Evolutionary conservation across 2,888 invertebrate genomes (phyloP).

Genomic region (Nymphalis urticae): DNA sequence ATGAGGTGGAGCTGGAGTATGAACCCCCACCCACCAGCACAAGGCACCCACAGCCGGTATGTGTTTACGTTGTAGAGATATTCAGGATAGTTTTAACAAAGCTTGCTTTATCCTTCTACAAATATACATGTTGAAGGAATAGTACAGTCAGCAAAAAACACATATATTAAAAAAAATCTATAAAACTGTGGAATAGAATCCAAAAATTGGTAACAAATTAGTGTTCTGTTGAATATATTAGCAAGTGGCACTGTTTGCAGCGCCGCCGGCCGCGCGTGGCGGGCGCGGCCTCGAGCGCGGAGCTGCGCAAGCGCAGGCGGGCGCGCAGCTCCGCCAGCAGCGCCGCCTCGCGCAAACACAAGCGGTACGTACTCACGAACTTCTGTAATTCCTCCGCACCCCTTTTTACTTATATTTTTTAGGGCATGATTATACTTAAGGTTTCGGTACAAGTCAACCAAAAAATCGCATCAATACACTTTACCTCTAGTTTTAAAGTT

Average conservation of each 20-base stretch:
- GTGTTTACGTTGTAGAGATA: slow-evolving; percentile 1
- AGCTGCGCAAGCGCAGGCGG: slow-evolving; percentile 42
- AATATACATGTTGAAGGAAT: too few species aligned
- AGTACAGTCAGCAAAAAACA: too few species aligned
- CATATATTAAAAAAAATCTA: too few species aligned
- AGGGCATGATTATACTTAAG: too few species aligned
- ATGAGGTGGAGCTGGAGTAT: slow-evolving; percentile 56
- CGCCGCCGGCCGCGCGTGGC: background rate
- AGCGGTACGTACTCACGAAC: slow-evolving; percentile 31
- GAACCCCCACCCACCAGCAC: slow-evolving; percentile 32
- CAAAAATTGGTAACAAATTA: too few species aligned
- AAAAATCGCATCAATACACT: too few species aligned
- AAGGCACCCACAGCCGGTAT: slow-evolving; percentile 20
- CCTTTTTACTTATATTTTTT: background rate
- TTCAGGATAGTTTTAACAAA: too few species aligned
- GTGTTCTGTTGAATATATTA: too few species aligned
- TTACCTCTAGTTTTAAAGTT: too few species aligned
- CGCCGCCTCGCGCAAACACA: slow-evolving; percentile 30
- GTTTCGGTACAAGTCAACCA: background rate
- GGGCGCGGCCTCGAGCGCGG: slow-evolving; percentile 17
- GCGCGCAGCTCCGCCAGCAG: slow-evolving; percentile 36
- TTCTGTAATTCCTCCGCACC: background rate
- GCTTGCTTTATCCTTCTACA: too few species aligned
- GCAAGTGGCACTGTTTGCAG: background rate
- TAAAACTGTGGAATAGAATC: too few species aligned